Base-by-base conservation (phyloP, 2,113 vertebrate genomes). In the Cynopterus brachyotis region DNA sequence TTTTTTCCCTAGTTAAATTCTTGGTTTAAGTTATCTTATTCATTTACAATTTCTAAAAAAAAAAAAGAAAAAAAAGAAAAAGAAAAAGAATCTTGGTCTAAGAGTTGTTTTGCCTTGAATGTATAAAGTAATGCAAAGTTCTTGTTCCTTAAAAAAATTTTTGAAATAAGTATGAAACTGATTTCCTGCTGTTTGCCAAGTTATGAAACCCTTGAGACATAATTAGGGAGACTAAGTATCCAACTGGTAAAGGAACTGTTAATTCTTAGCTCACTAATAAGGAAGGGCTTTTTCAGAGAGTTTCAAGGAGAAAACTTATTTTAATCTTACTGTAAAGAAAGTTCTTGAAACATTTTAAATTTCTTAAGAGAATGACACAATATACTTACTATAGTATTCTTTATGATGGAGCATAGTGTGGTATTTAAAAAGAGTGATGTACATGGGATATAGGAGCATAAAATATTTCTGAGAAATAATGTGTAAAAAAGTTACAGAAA, bases 131-230 rank as follows among this genome's bases (percentile, higher is more conserved):
- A 87, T 20, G 6, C 24, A 45, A 92, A 89, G 2, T 85, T 92
- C 3, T 13, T 89, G 20, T 69, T 16, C 26, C 15, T 96, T 55
- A 73, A 89, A 82, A 82, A 2, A 83, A 22, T 47, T 94, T 96
- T 70, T 90, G 37, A 3, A 92, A 91, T 94, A 90, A 94, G 42
- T 15, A 81, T 78, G 32, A 91, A 96, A 78, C 59, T 82, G 13
- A 5, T 82, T 94, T 91, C 4, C 10, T 19, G 92, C 69, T 73
- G 5, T 92, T 22, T 95, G 19, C 17, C 30, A 70, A 78, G 81
- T 70, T 92, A 92, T 90, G 96, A 88, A 69, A 75, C 42, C 62
- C 84, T 75, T 88, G 75, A 84, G 84, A 91, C 35, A 91, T 85
- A 94, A 95, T 96, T 96, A 89, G 12, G 47, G n/a, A 97, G 47